Evolutionary conservation across 2,797 vertebrate species (phyloP), one percentile per base, ranked within the genome.

Genomic region (Sandelia bainsii): DNA sequence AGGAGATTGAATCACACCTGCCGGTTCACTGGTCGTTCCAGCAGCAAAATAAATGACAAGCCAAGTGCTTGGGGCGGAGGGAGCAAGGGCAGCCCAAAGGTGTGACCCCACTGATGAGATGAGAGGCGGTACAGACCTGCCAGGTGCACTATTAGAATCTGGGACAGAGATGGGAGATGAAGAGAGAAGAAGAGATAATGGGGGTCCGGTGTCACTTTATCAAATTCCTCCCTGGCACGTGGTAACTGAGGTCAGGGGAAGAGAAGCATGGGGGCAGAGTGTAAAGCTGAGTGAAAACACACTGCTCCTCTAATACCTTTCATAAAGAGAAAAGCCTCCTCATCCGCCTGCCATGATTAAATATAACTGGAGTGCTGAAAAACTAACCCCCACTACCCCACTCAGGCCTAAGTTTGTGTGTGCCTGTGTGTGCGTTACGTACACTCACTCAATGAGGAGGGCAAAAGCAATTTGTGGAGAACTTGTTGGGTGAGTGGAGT

Each of bases 401-500:
- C 66, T 69, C 25, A 53, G 81, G 72, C 59, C 81, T 20, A 77
- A 83, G 84, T 90, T 88, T 85, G 86, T 89, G 84, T 75, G 66
- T 20, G 74, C 32, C 34, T 51, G 53, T 59, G 48, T 65, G 81
- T 77, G 79, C 44, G 87, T 56, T 68, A 82, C 83, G 85, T 88
- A 79, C 83, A 84, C 85, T 80, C 46, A 12, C 1, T n/a, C 44
- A 91, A 85, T 91, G 87, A 92, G 75, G 91, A 95, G 95, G 92
- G 94, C 93, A 94, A 95, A 97, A 96, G 95, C 95, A 97, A 97
- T 98, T 97, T 96, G 93, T 92, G 94, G 94, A 94, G 95, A 94
- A 96, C 95, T 94, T 95, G 94, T 94, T 94, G 92, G 77, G 80
- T 80, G 94, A 96, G 94, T 94, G 93, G 79, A 88, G 87, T 85